phyloP scores from a whole-genome alignment of 2,888 invertebrate genomes.

The Polietes domitor region DNA sequence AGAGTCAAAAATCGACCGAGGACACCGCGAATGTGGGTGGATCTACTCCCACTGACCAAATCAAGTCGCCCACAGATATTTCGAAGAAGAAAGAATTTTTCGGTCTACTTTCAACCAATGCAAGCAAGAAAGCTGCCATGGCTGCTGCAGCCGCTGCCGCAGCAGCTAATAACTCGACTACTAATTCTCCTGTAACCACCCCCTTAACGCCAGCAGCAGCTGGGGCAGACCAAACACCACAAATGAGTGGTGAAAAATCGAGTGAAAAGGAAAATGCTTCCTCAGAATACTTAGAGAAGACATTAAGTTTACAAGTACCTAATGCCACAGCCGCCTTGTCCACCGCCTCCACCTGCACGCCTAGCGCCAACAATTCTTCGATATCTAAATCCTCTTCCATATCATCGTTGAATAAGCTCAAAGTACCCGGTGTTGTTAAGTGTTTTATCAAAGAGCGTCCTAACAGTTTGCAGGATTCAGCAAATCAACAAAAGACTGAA shows the following conservation, averaged over 20 bases:
- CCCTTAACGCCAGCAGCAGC: constrained; percentile 57
- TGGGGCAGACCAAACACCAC: constrained; percentile 49
- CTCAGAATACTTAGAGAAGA: constrained; percentile 66
- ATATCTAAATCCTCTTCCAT: constrained; percentile 77
- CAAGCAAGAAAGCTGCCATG: constrained; percentile 77
- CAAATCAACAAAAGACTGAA: constrained; percentile 74
- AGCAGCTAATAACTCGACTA: constrained; percentile 51
- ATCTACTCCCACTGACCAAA: constrained; percentile 64
- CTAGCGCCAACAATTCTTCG: constrained; percentile 68
- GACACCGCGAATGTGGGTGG: constrained; percentile 37
- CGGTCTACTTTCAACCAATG: constrained; percentile 78
- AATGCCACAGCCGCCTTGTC: constrained; percentile 58
- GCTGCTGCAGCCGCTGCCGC: constrained; percentile 75
- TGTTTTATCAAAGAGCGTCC: constrained; percentile 78
- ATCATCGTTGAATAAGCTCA: constrained; percentile 78
- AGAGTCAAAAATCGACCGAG: constrained; percentile 67
- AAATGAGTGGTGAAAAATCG: constrained; percentile 61
- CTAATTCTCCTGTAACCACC: constrained; percentile 69
- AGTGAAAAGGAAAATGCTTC: constrained; percentile 49
- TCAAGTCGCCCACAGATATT: constrained; percentile 80
- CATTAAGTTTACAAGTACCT: constrained; percentile 74
- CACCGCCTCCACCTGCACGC: constrained; percentile 71
- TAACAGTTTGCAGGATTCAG: constrained; percentile 57
- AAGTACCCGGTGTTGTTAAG: constrained; percentile 80
- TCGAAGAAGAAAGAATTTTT: constrained; percentile 80